Percentiles rank a stretch among this genome's conserved stretches.
phyloP scores from a whole-genome alignment of 2,888 invertebrate species.

The Heteropelma amictum region DNA sequence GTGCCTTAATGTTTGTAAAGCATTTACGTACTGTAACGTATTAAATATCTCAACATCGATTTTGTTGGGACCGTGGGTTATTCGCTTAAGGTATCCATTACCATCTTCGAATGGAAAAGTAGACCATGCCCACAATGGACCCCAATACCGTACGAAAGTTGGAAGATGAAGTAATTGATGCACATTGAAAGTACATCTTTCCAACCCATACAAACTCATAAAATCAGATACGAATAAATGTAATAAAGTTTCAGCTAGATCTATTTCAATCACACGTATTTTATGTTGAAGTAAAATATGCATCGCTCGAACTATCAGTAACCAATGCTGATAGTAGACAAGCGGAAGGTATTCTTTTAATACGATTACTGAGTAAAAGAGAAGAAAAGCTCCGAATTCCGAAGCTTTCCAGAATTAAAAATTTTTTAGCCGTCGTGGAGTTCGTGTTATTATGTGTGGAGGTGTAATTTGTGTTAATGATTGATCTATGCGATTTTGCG shows the following conservation, averaged over 20 bases:
- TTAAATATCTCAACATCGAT: slow-evolving; percentile 41
- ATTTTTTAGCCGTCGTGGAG: neutral
- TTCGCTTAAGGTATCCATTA: slow-evolving; percentile 29
- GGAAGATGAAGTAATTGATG: slow-evolving; percentile 36
- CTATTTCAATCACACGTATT: slow-evolving; percentile 7
- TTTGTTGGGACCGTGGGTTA: slow-evolving; percentile 36
- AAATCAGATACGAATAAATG: slow-evolving; percentile 25
- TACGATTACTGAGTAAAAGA: slow-evolving; percentile 15
- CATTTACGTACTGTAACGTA: slow-evolving; percentile 26
- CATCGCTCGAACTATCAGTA: slow-evolving; percentile 5
- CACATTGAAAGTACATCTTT: slow-evolving; percentile 41
- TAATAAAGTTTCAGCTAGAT: slow-evolving; percentile 15
- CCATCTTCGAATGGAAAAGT: slow-evolving; percentile 45
- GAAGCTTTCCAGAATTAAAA: slow-evolving; percentile 26
- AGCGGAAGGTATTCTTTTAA: slow-evolving; percentile 6
- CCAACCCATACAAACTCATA: slow-evolving; percentile 13
- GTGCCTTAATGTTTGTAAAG: neutral
- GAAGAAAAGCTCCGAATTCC: slow-evolving; percentile 4
- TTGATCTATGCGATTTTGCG: slow-evolving; percentile 7
- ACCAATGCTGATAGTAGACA: slow-evolving; percentile 23
- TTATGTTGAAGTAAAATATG: neutral
- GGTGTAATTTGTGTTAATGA: slow-evolving; percentile 10
- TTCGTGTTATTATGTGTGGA: slow-evolving; percentile 29
- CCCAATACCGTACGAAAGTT: neutral
- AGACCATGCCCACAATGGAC: slow-evolving; percentile 36